These are phyloP conservation scores for Datnioides undecimradiatus DNA, from an alignment of 2,113 vertebrate species.

Conservation along the genomic window DNA sequence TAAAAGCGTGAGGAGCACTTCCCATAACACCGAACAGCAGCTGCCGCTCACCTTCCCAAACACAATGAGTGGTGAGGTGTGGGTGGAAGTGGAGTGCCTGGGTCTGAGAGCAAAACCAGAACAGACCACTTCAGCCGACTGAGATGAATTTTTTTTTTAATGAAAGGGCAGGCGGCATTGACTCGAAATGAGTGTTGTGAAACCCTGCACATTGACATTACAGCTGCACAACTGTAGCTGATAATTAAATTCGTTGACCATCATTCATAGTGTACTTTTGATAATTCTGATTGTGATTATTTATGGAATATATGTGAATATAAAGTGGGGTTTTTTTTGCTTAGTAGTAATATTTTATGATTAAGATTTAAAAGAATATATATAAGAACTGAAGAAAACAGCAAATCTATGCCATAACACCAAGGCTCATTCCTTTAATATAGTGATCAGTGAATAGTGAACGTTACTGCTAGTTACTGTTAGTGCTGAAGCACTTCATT, in stretches of 20 bases:
- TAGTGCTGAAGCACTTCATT: no score
- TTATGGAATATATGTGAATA: background rate
- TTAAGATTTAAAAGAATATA: no score
- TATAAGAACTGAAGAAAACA: no score
- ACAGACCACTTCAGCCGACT: constrained; percentile 36
- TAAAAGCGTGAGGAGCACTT: constrained; percentile 19
- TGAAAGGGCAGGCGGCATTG: background rate
- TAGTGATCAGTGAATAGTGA: no score
- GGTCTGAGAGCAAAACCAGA: constrained; percentile 28
- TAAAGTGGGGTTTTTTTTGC: no score
- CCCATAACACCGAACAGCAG: background rate
- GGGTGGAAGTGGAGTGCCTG: constrained; percentile 28
- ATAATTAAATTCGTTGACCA: background rate
- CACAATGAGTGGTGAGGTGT: constrained; percentile 38
- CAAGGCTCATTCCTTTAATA: no score
- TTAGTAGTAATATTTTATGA: no score
- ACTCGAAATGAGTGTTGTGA: background rate
- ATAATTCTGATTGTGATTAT: background rate
- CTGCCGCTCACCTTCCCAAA: constrained; percentile 25
- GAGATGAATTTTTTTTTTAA: background rate
- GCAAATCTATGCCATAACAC: no score
- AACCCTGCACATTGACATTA: background rate
- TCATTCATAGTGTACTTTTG: background rate
- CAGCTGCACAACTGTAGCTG: background rate
- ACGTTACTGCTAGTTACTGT: no score